phyloP scores from a whole-genome alignment of 1,140 invertebrate species.

The Micrasema minimum region DNA sequence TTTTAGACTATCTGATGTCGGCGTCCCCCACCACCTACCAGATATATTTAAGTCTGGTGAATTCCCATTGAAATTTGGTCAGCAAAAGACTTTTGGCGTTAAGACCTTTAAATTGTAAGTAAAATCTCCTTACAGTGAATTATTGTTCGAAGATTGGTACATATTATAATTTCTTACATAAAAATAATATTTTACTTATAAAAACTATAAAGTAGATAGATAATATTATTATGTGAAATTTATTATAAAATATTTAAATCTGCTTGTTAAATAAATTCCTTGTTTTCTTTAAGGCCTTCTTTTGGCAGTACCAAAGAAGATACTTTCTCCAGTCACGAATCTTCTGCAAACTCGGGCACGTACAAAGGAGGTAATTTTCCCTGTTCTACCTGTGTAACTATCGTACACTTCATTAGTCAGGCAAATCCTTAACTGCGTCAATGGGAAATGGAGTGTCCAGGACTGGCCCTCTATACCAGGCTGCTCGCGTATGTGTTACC shows the following conservation, averaged over 20 bases:
- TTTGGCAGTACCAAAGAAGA: constrained; percentile 8
- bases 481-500: constrained; percentile 70
- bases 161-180: too few species aligned
- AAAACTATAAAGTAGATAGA: too few species aligned
- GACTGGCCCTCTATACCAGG: constrained; percentile 66
- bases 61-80: constrained; percentile 17
- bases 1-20: constrained; percentile 61
- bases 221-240: too few species aligned
- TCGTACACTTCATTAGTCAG: constrained; percentile 36
- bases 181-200: too few species aligned
- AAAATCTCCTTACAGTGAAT: not conserved
- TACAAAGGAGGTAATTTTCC: constrained; percentile 20
- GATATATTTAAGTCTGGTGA: constrained; percentile 53
- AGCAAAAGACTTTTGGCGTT: constrained; percentile 16
- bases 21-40: constrained; percentile 59
- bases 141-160: not conserved
- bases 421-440: constrained; percentile 67
- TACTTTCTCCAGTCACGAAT: not conserved
- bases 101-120: constrained; percentile 11
- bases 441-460: constrained; percentile 68
- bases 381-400: too few species aligned
- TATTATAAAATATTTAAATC: too few species aligned
- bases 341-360: not conserved
- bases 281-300: constrained; percentile 5
- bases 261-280: too few species aligned